Base-by-base conservation (phyloP, 2,888 invertebrate genomes). In the Lycocerus yunnanus region DNA sequence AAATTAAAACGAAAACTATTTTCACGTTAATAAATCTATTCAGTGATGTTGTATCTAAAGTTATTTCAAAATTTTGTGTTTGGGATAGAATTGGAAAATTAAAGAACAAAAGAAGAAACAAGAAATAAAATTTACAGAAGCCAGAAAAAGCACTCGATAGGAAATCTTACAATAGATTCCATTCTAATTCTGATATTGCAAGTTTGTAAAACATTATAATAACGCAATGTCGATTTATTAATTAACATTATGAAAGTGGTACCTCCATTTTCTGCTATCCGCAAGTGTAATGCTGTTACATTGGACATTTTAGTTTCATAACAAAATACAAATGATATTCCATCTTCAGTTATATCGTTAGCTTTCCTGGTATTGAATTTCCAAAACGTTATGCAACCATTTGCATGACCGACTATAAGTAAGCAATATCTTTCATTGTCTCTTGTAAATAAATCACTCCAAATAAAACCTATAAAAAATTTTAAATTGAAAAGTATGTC, bases 341-440 rank as follows among this genome's bases (percentile, higher is more conserved):
- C 73, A 20, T 71, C 72, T 14, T 78, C 73, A 58, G 73, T 70
- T 66, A 77, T 73, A 60, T 80, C 77, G 69, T 82, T 80, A 10
- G 69, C 71, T 68, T 75, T 73, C 20, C 77, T 76, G 68, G 76
- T 72, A 68, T 76, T 77, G 73, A 86, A 79, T 78, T 81, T 84
- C 84, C 85, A 86, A 67, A 84, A 78, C 58, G 81, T 82, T 58
- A 86, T 80, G 18, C 78, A 78, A 14, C 86, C 86, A 81, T 83
- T 80, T 68, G 79, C 77, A 80, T 86, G 84, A 3, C 84, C 86
- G 59, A 83, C 80, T 77, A 85, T 83, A 66, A 87, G 75, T 68
- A 82, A 78, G 68, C 82, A 80, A 78, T 76, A 81, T 58, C 76
- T 78, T 69, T 70, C 71, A 16, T 76, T 58, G n/a, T 81, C 72